Conservation (phyloP, 2,797 vertebrate species). For the Hoplostethus mediterraneus region DNA sequence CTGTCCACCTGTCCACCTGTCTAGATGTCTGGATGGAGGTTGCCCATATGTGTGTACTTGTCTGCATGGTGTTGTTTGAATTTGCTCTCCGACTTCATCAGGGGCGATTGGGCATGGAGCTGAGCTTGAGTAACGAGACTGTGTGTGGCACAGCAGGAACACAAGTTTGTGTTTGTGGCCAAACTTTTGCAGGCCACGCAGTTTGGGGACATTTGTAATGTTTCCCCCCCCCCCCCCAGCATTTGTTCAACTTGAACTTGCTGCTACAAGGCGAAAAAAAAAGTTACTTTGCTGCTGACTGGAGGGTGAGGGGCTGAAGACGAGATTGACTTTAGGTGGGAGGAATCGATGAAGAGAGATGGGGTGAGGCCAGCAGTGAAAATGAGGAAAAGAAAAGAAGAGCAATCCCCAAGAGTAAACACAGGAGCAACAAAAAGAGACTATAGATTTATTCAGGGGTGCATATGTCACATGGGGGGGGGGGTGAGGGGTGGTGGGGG, state of each 20-base stretch:
- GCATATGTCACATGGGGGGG: constrained; percentile 53
- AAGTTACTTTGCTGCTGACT: not conserved
- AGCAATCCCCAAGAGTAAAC: constrained; percentile 55
- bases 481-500: no score
- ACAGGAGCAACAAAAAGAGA: constrained; percentile 52
- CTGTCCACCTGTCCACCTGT: constrained; percentile 23
- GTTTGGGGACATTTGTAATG: not conserved
- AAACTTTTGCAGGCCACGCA: constrained; percentile 22
- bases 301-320: constrained; percentile 21
- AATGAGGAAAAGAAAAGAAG: constrained; percentile 64
- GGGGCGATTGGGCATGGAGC: constrained; percentile 61
- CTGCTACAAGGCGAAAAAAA: not conserved
- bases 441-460: constrained; percentile 64
- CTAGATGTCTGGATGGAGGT: not conserved
- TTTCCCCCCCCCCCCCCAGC: not conserved
- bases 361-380: constrained; percentile 56
- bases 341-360: constrained; percentile 37
- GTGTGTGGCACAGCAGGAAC: constrained; percentile 39
- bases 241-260: not conserved
- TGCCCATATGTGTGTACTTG: constrained; percentile 32
- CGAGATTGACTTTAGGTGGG: constrained; percentile 47
- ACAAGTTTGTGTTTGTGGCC: constrained; percentile 37
- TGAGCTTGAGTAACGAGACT: constrained; percentile 59
- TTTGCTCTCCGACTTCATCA: constrained; percentile 60
- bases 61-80: constrained; percentile 41